phyloP scores from a whole-genome alignment of 2,888 invertebrate genomes.

The Platycheirus rosarum region DNA sequence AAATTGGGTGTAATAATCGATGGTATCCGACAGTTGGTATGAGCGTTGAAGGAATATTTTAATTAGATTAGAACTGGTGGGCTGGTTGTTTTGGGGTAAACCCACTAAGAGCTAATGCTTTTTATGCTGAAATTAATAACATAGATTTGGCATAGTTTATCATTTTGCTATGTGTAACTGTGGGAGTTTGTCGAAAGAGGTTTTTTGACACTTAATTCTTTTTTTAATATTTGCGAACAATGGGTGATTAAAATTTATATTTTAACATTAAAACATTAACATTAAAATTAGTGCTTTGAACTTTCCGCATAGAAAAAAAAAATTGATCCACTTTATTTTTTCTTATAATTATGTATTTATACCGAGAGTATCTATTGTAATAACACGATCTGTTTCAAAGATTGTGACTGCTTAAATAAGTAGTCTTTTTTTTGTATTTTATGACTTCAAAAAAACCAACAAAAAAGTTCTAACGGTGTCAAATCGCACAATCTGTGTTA shows the following conservation, averaged over 20 bases:
- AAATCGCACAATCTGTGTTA: too few relatives aligned
- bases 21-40: slow-evolving; percentile 17
- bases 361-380: too few relatives aligned
- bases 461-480: too few relatives aligned
- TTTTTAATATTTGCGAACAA: not conserved
- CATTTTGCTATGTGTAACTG: not conserved
- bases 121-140: not conserved
- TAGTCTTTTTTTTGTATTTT: too few relatives aligned
- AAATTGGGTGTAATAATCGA: slow-evolving; percentile 29
- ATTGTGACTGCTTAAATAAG: too few relatives aligned
- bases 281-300: too few relatives aligned
- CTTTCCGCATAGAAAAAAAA: too few relatives aligned
- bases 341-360: too few relatives aligned
- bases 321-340: too few relatives aligned
- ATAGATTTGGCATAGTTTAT: not conserved
- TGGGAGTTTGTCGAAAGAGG: not conserved
- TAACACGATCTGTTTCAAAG: too few relatives aligned
- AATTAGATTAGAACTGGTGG: slow-evolving; percentile 10
- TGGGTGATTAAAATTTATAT: not conserved
- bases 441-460: too few relatives aligned
- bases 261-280: not conserved
- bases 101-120: not conserved
- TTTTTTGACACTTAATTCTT: not conserved
- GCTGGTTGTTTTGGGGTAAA: slow-evolving; percentile 3
- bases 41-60: slow-evolving; percentile 28